These are phyloP conservation scores for Umimayanthus kanabou DNA, from an alignment of 92 coral and sea anemone genomes.

Conservation along the genomic window DNA sequence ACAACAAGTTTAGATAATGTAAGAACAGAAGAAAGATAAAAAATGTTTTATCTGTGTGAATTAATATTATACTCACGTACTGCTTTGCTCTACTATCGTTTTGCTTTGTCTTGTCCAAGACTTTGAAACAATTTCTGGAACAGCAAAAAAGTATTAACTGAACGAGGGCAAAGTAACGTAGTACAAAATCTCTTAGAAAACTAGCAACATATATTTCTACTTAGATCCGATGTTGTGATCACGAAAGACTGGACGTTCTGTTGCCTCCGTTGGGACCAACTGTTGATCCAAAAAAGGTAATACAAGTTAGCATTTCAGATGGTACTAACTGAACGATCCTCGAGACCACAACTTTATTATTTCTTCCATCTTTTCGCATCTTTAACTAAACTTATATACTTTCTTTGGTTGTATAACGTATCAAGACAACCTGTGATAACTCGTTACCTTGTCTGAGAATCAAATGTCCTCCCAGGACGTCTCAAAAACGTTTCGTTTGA, in stretches of 20 bases:
- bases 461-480: too few relatives aligned
- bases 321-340: not conserved
- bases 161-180: not conserved
- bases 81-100: not conserved
- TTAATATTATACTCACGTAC: too few relatives aligned
- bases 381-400: too few relatives aligned
- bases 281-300: conserved; percentile 29
- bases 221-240: conserved; percentile 7
- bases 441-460: too few relatives aligned
- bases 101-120: not conserved
- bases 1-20: too few relatives aligned
- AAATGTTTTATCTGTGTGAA: too few relatives aligned
- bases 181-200: not conserved
- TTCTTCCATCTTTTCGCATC: too few relatives aligned
- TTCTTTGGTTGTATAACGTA: too few relatives aligned
- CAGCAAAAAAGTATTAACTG: not conserved
- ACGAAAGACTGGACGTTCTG: not conserved
- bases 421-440: too few relatives aligned
- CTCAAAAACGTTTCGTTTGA: too few relatives aligned
- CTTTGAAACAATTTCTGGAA: not conserved
- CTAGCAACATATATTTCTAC: not conserved
- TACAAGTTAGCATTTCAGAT: not conserved
- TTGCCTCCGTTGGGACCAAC: not conserved
- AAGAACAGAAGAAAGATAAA: too few relatives aligned
- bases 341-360: not conserved